Conservation (phyloP, 2,797 vertebrate species). For the Siniperca obscura region DNA sequence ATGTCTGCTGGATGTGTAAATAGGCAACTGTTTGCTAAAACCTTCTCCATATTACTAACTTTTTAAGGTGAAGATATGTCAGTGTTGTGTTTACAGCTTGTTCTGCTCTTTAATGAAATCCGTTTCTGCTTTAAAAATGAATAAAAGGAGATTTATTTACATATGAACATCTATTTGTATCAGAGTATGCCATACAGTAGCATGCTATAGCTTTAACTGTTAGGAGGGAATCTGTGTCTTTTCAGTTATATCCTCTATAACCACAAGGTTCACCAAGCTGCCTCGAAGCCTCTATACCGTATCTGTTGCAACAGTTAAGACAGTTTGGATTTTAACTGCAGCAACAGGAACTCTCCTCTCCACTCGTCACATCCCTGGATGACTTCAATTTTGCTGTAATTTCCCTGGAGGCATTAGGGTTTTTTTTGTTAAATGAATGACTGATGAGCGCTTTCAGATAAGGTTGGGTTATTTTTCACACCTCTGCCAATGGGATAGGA, state of each 20-base stretch:
- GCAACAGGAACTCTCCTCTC: not conserved
- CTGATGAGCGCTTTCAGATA: not conserved
- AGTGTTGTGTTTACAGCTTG: not conserved
- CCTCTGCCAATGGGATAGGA: not conserved
- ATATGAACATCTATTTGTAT: not conserved
- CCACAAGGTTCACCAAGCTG: not conserved
- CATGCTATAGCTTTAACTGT: not conserved
- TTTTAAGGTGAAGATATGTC: not conserved
- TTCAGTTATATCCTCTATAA: not conserved
- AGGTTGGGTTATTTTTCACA: constrained; percentile 6
- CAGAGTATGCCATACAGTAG: not conserved
- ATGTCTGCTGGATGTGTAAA: not conserved
- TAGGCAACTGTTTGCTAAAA: not conserved
- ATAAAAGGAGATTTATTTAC: not conserved
- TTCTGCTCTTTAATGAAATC: not conserved
- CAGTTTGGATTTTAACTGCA: not conserved
- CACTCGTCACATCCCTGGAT: constrained; percentile 23
- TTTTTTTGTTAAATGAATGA: constrained; percentile 19
- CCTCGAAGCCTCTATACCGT: not conserved
- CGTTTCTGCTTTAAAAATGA: not conserved
- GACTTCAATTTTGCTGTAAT: constrained; percentile 31
- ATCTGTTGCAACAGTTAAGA: not conserved
- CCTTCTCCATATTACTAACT: not conserved
- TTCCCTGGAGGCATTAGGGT: constrained; percentile 30
- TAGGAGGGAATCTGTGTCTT: not conserved